These are phyloP conservation scores for Nephrotoma guestfalica DNA, from an alignment of 2,888 invertebrate species.

Conservation along the genomic window DNA sequence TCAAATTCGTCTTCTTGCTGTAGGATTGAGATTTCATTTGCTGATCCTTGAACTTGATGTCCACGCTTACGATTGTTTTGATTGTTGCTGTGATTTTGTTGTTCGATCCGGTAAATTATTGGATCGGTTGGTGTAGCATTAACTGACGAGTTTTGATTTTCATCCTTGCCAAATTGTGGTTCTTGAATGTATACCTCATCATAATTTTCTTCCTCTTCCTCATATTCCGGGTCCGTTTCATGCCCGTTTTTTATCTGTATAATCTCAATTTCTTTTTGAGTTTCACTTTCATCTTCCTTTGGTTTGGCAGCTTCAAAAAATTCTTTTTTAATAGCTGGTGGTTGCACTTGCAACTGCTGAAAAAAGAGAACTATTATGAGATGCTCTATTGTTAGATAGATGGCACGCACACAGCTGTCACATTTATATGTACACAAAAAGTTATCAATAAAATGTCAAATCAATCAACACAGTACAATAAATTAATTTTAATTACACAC, in stretches of 20 bases:
- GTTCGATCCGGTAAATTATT: not conserved
- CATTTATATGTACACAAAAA: not conserved
- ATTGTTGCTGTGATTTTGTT: not conserved
- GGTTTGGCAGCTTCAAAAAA: not conserved
- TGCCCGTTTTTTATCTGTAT: not conserved
- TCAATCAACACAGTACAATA: not conserved
- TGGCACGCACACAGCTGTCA: not conserved
- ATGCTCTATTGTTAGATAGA: not conserved
- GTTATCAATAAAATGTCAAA: not conserved
- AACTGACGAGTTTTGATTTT: not conserved
- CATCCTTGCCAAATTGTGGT: not conserved
- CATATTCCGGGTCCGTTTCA: not conserved
- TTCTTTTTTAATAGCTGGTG: not conserved
- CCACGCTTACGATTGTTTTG: not conserved
- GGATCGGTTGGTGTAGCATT: not conserved
- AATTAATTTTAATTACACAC: not conserved
- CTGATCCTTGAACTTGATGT: not conserved
- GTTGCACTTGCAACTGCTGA: not conserved
- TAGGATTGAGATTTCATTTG: not conserved
- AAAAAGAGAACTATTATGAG: not conserved
- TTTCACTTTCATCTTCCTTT: not conserved
- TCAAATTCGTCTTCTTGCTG: constrained; percentile 13
- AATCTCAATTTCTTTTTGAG: not conserved
- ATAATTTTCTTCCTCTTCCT: not conserved
- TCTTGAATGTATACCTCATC: not conserved